Conservation (phyloP, 2,797 vertebrate species). For the Cossypha heuglini region DNA sequence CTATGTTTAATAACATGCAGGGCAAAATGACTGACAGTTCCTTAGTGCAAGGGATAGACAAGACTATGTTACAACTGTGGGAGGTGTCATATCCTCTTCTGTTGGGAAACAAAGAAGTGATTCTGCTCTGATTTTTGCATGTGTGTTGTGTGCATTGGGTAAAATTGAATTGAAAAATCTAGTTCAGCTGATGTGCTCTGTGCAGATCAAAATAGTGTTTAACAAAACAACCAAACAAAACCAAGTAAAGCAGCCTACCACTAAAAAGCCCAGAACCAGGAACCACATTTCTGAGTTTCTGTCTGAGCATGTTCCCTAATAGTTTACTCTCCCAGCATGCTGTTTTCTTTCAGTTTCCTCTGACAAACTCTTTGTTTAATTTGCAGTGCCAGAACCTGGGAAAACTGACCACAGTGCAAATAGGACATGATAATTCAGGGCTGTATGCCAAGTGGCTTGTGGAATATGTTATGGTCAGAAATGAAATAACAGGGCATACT, state of each 20-base stretch:
- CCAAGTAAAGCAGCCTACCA: neutral
- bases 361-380: slow-evolving; percentile 13
- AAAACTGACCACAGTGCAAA: slow-evolving; percentile 96
- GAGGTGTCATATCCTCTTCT: neutral
- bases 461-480: slow-evolving; percentile 94
- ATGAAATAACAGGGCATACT: slow-evolving; percentile 97
- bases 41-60: neutral
- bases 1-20: neutral
- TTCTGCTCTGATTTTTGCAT: neutral
- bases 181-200: neutral
- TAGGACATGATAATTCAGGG: slow-evolving; percentile 97
- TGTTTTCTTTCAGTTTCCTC: neutral
- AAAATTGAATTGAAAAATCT: neutral
- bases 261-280: neutral
- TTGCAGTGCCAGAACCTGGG: slow-evolving; percentile 96
- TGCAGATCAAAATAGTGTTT: neutral
- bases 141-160: neutral
- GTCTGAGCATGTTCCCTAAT: neutral
- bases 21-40: neutral
- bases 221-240: neutral
- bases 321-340: neutral
- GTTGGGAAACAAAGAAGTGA: neutral
- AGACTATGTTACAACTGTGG: neutral
- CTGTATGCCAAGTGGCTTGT: slow-evolving; percentile 98
- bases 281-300: neutral